Conservation (phyloP, 2,113 vertebrate species). For the Psammodynastes pulverulentus region DNA sequence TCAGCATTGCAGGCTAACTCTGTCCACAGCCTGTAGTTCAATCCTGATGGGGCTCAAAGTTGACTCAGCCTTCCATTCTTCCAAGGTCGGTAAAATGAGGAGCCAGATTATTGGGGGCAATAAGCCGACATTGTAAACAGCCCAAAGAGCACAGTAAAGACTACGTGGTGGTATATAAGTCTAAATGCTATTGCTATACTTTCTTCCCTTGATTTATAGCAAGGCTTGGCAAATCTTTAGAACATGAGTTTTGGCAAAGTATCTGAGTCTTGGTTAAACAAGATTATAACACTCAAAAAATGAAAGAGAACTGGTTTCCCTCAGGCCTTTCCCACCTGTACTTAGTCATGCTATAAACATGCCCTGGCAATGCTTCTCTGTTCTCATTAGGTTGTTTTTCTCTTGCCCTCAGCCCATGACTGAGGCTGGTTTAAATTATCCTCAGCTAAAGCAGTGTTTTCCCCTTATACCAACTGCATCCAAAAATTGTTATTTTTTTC, state of each 20-base stretch:
- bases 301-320: neutral
- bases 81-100: neutral
- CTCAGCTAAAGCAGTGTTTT: neutral
- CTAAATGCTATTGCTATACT: neutral
- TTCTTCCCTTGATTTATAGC: neutral
- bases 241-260: neutral
- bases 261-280: neutral
- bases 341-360: neutral
- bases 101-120: neutral
- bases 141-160: neutral
- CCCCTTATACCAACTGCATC: neutral
- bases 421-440: neutral
- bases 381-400: neutral
- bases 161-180: neutral
- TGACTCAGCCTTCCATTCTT: neutral
- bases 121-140: neutral
- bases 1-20: neutral
- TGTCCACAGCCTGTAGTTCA: neutral
- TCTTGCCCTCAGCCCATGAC: neutral
- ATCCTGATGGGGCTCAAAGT: neutral
- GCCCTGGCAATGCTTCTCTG: neutral
- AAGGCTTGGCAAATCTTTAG: rapidly evolving
- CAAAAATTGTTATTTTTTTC: neutral
- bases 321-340: neutral
- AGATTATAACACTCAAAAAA: neutral